Conservation (phyloP, 1,140 invertebrate species). For the Eriocheir sinensis region DNA sequence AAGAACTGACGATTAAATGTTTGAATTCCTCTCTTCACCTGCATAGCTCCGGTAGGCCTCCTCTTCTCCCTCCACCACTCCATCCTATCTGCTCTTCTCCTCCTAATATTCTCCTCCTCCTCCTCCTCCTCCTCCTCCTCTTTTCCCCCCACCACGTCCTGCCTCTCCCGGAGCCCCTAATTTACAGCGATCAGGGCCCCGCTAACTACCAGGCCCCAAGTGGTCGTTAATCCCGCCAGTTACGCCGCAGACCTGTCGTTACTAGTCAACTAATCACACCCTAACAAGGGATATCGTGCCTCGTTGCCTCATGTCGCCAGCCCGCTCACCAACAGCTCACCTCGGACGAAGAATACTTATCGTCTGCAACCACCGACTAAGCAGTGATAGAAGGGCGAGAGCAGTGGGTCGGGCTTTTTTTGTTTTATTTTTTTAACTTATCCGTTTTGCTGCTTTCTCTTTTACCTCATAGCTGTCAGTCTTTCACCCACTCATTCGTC, state of each 20-base stretch:
- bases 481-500: not conserved
- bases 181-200: conserved; percentile 54
- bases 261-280: conserved; percentile 61
- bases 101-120: not conserved
- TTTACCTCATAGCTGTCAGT: not conserved
- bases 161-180: not conserved
- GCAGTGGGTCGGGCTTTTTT: not conserved
- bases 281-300: conserved; percentile 56
- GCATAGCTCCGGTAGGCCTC: not conserved
- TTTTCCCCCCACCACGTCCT: not conserved
- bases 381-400: not conserved
- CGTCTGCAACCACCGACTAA: not conserved
- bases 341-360: not conserved
- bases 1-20: not conserved
- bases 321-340: not conserved
- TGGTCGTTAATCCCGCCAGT: conserved; percentile 58
- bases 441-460: not conserved
- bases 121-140: not conserved
- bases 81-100: not conserved
- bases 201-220: conserved; percentile 50
- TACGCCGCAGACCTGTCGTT: conserved; percentile 63
- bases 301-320: not conserved
- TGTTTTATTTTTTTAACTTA: not conserved
- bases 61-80: not conserved
- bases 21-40: not conserved